Evolutionary conservation across 1,140 invertebrate species (phyloP).

Genomic region (Papilio polyxenes): DNA sequence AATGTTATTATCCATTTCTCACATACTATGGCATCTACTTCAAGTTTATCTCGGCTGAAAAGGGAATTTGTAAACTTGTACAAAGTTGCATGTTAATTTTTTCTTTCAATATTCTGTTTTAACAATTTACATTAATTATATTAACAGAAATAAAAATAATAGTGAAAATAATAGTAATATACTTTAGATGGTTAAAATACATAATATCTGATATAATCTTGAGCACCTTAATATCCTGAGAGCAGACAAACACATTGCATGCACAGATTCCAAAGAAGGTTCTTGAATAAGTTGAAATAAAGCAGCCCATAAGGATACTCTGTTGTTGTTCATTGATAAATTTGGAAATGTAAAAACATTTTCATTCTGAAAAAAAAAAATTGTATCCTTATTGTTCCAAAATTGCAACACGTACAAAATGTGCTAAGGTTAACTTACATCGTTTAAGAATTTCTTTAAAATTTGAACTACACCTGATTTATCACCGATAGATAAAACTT

Average conservation of each 20-base stretch:
- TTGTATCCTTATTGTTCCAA: constrained; percentile 1
- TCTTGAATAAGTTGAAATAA: constrained; percentile 73
- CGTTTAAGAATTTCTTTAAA: constrained; percentile 61
- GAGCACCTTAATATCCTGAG: constrained; percentile 73
- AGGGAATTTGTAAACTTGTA: background rate
- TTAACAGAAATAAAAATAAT: too few relatives aligned
- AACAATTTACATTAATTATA: too few relatives aligned
- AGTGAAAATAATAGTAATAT: too few relatives aligned
- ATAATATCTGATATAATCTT: background rate
- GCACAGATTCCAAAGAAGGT: constrained; percentile 57
- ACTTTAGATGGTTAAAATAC: too few relatives aligned
- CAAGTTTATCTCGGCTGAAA: constrained; percentile 88
- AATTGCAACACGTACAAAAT: background rate
- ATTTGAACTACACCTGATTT: constrained; percentile 54
- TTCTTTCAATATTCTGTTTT: too few relatives aligned
- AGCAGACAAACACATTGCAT: constrained; percentile 66
- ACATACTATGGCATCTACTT: constrained; percentile 86
- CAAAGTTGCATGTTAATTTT: constrained; percentile 63
- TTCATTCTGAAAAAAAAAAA: constrained; percentile 69
- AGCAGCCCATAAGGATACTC: constrained; percentile 71
- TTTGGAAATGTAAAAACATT: constrained; percentile 68
- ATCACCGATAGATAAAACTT: constrained; percentile 53
- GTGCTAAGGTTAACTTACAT: constrained; percentile 48
- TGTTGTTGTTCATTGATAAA: constrained; percentile 62
- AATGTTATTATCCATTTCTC: constrained; percentile 85